phyloP scores from a whole-genome alignment of 2,113 vertebrate genomes.

The Petrocephalus microphthalmus region DNA sequence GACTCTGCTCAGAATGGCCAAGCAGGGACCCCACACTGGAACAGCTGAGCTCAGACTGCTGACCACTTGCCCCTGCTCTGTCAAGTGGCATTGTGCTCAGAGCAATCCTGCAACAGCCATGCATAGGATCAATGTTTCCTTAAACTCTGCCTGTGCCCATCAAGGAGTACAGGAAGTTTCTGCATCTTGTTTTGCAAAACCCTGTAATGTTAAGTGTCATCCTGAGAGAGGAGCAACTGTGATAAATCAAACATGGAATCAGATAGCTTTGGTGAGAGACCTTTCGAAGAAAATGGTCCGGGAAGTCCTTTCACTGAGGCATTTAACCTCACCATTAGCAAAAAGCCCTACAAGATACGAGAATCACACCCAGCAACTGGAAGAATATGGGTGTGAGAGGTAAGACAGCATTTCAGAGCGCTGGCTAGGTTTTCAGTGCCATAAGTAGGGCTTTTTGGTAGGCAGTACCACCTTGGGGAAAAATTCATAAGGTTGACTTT shows the following conservation, averaged over 20 bases:
- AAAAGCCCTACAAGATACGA: background rate
- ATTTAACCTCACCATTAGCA: background rate
- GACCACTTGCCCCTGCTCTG: background rate
- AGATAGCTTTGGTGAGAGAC: background rate
- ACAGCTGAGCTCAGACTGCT: background rate
- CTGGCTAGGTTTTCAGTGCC: background rate
- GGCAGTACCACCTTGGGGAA: background rate
- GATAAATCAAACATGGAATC: background rate
- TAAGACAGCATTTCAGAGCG: background rate
- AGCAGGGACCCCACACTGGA: constrained; percentile 29
- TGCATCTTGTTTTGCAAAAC: background rate
- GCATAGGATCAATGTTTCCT: background rate
- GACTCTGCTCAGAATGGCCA: constrained; percentile 43
- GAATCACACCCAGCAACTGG: background rate
- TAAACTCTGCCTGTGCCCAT: background rate
- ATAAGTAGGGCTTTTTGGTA: background rate
- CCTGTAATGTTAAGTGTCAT: background rate
- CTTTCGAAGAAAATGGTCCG: background rate
- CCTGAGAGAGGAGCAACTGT: too few relatives aligned
- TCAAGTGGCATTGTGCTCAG: background rate
- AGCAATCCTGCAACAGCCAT: background rate
- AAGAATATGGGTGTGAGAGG: background rate
- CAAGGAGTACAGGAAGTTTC: background rate
- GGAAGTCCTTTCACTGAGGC: background rate
- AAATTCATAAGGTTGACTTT: background rate